These are phyloP conservation scores for Phoxinus dragarum DNA, from an alignment of 2,797 vertebrate genomes.

Conservation along the genomic window DNA sequence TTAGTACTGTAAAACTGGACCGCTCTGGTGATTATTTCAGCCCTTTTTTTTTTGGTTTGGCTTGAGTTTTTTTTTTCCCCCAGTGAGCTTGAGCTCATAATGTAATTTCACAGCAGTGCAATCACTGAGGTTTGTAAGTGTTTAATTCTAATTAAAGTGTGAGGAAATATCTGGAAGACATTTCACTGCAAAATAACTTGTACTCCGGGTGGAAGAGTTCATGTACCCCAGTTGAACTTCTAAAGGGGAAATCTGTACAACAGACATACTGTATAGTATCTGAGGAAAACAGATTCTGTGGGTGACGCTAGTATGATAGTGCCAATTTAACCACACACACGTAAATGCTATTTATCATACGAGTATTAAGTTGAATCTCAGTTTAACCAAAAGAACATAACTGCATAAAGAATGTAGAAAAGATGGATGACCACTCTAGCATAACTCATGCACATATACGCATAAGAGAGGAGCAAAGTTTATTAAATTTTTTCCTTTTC, in stretches of 20 bases:
- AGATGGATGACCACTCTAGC: slow-evolving; percentile 48
- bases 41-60: not conserved
- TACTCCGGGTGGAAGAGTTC: slow-evolving; percentile 23
- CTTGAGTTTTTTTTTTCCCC: slow-evolving; percentile 9
- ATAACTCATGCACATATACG: slow-evolving; percentile 56
- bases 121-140: slow-evolving; percentile 44
- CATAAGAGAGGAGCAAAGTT: slow-evolving; percentile 60
- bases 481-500: slow-evolving; percentile 49
- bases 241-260: slow-evolving; percentile 29
- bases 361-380: slow-evolving; percentile 38
- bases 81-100: slow-evolving; percentile 30
- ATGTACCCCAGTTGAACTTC: slow-evolving; percentile 24
- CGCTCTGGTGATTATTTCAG: slow-evolving; percentile 64
- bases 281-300: slow-evolving; percentile 2
- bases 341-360: slow-evolving; percentile 41
- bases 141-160: slow-evolving; percentile 43
- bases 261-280: slow-evolving; percentile 12
- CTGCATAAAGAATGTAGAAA: not conserved
- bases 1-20: slow-evolving; percentile 65
- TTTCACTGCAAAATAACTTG: slow-evolving; percentile 24
- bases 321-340: slow-evolving; percentile 25
- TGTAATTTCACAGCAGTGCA: slow-evolving; percentile 41
- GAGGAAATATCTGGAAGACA: slow-evolving; percentile 37
- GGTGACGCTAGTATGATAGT: not conserved
- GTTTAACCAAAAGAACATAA: slow-evolving; percentile 27